These are phyloP conservation scores for Adineta ricciae DNA, from an alignment of 2,888 invertebrate species.

Conservation along the genomic window DNA sequence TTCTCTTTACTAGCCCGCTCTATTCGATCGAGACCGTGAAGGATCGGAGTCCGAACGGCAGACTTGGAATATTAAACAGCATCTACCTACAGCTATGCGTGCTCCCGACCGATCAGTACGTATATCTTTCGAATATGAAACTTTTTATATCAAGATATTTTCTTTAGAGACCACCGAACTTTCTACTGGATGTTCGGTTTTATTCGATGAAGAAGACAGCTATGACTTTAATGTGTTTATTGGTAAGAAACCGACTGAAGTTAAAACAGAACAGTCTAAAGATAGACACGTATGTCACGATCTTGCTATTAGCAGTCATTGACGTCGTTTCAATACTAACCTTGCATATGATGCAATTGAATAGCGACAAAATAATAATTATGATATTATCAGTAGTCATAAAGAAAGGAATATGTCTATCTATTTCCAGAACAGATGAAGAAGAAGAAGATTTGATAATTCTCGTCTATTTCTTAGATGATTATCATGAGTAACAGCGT, in stretches of 20 bases:
- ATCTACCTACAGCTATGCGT: background rate
- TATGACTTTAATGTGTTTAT: background rate
- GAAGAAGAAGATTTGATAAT: background rate
- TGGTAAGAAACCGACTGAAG: background rate
- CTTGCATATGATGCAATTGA: background rate
- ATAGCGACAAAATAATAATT: background rate
- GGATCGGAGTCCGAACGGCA: background rate
- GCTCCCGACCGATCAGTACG: background rate
- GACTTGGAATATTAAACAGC: background rate
- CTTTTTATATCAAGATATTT: background rate
- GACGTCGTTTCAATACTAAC: background rate
- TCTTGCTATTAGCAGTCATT: background rate
- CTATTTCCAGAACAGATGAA: background rate
- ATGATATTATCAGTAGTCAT: background rate
- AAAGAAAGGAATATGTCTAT: background rate
- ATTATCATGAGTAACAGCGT: conserved; percentile 1
- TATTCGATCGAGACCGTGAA: background rate
- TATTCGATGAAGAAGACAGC: conserved; percentile 15
- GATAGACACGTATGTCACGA: background rate
- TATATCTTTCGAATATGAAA: background rate
- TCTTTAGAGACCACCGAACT: background rate
- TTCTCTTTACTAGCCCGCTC: background rate
- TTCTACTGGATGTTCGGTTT: background rate
- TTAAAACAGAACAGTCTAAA: no score
- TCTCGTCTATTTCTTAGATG: background rate